Evolutionary conservation across 2,113 vertebrate genomes (phyloP), one percentile per base, ranked within the genome.

Genomic region (Leptosomus discolor): DNA sequence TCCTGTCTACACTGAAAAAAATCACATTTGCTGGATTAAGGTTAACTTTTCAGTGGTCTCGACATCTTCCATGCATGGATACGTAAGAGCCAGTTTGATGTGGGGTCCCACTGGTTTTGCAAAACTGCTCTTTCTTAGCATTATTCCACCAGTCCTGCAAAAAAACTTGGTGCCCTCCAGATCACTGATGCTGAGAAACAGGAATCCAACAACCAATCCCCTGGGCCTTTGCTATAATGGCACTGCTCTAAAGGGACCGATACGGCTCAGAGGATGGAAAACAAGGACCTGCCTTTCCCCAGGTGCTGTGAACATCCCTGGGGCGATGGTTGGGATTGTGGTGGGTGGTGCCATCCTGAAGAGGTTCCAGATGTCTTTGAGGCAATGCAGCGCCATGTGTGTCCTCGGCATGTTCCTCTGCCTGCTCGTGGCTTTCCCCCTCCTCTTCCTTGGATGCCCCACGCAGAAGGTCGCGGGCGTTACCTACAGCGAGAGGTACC

Each of bases 361-460:
- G 94, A 95, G 98, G 22, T 94, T 99, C 84, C 98, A 88, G 46
- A 92, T 99, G 87, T 98, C 98, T 1, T 95, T 99, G 23, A 46
- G 37, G 39, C 97, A 96, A 2, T 98, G 99, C 27, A 97, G 98
- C 0, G 58, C 68, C 76, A 88, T 99, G 90, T 99, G 99, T 20
- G 71, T 98, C 5, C 21, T 89, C 0, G 98, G 98, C 30, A 88
- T 98, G 58, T 45, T 99, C 15, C 29, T 98, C 9, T 98, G 98
- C 63, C 30, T 98, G 8, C 29, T 99, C 5, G 9, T 97, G 2
- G 96, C 98, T 20, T 9, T 98, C 0, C 99, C 99, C 2, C 98
- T 99, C 80, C 95, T 99, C 82, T 97, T 99, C 96, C 93, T 99
- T 2, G 99, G 99, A 93, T 99, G 99, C 84, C 84, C 99, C 20